Percentiles rank a stretch among this genome's conserved stretches.
Evolutionary conservation across 30 jellyfish, hydroid and myxozoan species (phyloP).

Genomic region (Sanderia malayensis): DNA sequence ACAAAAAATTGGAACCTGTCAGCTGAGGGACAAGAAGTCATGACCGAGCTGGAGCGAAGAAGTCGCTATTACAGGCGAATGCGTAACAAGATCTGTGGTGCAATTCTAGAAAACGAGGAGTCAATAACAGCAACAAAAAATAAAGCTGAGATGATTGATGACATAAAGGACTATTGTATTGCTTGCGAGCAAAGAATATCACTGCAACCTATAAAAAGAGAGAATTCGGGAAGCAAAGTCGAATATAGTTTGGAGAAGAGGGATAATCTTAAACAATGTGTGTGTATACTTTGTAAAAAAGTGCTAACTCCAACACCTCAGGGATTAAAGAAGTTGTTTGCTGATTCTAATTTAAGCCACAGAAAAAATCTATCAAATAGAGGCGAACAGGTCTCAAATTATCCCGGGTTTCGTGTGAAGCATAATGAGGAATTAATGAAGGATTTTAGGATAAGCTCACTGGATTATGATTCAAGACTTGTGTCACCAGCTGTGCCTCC

Average conservation of each 20-base stretch:
- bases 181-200: constrained; percentile 51
- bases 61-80: constrained; percentile 8
- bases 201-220: constrained; percentile 8
- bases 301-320: constrained; percentile 37
- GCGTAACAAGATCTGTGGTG: constrained; percentile 13
- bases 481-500: constrained; percentile 27
- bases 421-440: not conserved
- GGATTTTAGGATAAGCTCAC: constrained; percentile 40
- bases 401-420: not conserved
- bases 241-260: not conserved
- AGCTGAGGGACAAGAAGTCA: constrained; percentile 56
- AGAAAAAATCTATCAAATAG: not conserved
- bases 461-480: constrained; percentile 56
- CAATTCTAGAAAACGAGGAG: not conserved
- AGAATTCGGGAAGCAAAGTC: not conserved
- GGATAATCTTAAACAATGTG: constrained; percentile 24
- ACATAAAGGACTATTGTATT: constrained; percentile 12
- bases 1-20: constrained; percentile 19
- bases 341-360: not conserved
- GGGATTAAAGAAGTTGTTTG: constrained; percentile 12
- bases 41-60: constrained; percentile 38
- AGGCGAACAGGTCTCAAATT: not conserved
- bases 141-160: not conserved
- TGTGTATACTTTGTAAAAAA: constrained; percentile 47
- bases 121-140: not conserved